Percentiles rank a stretch among this genome's conserved stretches.
Evolutionary conservation across 2,888 invertebrate genomes (phyloP).

Genomic region (Torymus tubicola): DNA sequence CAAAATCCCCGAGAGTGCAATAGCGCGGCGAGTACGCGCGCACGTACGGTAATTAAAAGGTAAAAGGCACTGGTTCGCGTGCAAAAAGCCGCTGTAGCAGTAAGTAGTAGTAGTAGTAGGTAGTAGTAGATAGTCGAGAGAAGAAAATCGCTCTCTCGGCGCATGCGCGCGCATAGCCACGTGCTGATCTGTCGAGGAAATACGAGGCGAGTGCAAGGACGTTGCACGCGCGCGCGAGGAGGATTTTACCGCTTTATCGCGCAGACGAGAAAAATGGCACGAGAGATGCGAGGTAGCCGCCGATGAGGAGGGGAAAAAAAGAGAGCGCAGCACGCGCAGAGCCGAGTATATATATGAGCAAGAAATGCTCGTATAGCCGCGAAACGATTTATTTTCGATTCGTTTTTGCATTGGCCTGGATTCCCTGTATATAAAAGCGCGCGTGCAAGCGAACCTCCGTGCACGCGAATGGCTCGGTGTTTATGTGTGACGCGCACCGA

Average conservation of each 20-base stretch:
- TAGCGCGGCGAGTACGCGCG: too few species aligned
- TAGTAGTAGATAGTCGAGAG: too few species aligned
- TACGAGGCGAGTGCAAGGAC: neutral
- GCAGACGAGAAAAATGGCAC: neutral
- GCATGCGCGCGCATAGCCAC: slow-evolving; percentile 17
- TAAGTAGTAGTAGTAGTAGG: too few species aligned
- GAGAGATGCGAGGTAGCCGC: neutral
- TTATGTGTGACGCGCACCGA: too few species aligned
- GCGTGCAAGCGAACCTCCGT: too few species aligned
- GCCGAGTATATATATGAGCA: neutral
- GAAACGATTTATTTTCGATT: slow-evolving; percentile 32
- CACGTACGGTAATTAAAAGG: slow-evolving; percentile 46
- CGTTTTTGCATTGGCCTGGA: slow-evolving; percentile 22
- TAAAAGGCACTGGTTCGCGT: slow-evolving; percentile 23
- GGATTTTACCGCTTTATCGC: neutral
- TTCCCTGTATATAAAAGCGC: neutral
- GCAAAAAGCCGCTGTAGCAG: slow-evolving; percentile 16
- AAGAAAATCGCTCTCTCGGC: neutral
- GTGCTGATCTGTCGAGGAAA: slow-evolving; percentile 3
- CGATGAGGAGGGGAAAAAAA: neutral
- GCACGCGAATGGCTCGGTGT: too few species aligned
- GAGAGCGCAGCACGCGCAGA: neutral
- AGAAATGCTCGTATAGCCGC: neutral
- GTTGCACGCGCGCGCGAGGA: neutral
- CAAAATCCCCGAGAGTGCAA: neutral